Base-by-base conservation (phyloP, 1,140 invertebrate species). In the Philotrypesis tridentata region DNA sequence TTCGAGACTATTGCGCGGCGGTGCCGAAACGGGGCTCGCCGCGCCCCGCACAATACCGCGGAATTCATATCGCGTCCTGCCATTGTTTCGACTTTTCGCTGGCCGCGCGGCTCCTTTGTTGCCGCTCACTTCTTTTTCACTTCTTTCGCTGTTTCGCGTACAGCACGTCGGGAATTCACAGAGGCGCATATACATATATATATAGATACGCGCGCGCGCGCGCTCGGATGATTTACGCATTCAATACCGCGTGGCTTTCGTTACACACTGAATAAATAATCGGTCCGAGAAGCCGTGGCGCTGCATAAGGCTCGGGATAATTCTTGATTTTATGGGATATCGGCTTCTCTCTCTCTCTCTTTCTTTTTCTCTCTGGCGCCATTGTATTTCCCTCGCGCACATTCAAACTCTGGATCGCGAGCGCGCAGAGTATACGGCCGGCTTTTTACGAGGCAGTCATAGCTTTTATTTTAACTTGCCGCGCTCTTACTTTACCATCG, bases 241-340 rank as follows among this genome's bases (percentile, higher is more conserved):
- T 72, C 78, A 63, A 79, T 72, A 72, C 27, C 14, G 12, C 25
- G 43, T 8, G 25, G 68, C 65, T 67, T 77, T 67, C 65, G 33
- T 68, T 67, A 31, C 31, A 40, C 23, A 11, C 1, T 25, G 55
- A 21, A 72, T 79, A 72, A 71, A 79, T 72, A 79, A 72, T 72
- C 23, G 78, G n/a, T n/a, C 67, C 37, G 31, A 5, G 1, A 17
- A 61, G 1, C n/a, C 2, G 33, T 14, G 37, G 12, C 2, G n/a
- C 11, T 21, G 4, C 23, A 27, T 61, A 77, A 65, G 61, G 31
- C n/a, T 27, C 33, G 48, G 55, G 33, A 72, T 72, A 79, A 79
- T 79, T 79, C 78, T 72, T 79, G 78, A 79, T 79, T 79, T 72
- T 72, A 79, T 27, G 77, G 67, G 67, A 60, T 79, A 71, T 78